Percentiles rank a stretch among this genome's conserved stretches.
These are phyloP conservation scores for Scyliorhinus canicula DNA, from an alignment of 2,797 vertebrate species.

Conservation along the genomic window DNA sequence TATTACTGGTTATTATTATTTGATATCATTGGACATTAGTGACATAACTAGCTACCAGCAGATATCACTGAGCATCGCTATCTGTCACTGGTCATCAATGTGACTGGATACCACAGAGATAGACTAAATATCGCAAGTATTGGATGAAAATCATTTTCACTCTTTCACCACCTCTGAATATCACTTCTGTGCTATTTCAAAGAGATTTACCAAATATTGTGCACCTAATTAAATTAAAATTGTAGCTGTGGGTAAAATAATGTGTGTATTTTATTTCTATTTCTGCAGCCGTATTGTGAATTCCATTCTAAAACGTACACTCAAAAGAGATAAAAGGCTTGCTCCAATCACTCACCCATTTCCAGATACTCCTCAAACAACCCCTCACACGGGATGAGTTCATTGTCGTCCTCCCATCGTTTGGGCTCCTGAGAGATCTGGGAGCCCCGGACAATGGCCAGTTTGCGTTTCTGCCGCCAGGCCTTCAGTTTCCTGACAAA, in stretches of 20 bases:
- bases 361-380: conserved; percentile 73
- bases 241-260: neutral
- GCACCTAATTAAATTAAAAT: neutral
- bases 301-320: neutral
- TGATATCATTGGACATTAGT: neutral
- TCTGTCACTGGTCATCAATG: neutral
- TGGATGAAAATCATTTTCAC: neutral
- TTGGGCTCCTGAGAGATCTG: conserved; percentile 51
- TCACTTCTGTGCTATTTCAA: neutral
- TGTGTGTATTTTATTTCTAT: neutral
- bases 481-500: conserved; percentile 65
- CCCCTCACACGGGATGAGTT: conserved; percentile 63
- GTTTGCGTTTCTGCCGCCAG: conserved; percentile 60
- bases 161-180: neutral
- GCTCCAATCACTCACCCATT: conserved; percentile 57
- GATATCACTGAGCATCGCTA: neutral
- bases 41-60: neutral
- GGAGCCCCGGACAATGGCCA: conserved; percentile 55
- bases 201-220: neutral
- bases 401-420: conserved; percentile 66
- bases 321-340: neutral
- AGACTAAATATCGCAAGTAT: neutral
- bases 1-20: neutral
- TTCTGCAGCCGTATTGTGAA: neutral
- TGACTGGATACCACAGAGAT: neutral